Conservation (phyloP, 1,140 invertebrate species). For the Ectropis grisescens region DNA sequence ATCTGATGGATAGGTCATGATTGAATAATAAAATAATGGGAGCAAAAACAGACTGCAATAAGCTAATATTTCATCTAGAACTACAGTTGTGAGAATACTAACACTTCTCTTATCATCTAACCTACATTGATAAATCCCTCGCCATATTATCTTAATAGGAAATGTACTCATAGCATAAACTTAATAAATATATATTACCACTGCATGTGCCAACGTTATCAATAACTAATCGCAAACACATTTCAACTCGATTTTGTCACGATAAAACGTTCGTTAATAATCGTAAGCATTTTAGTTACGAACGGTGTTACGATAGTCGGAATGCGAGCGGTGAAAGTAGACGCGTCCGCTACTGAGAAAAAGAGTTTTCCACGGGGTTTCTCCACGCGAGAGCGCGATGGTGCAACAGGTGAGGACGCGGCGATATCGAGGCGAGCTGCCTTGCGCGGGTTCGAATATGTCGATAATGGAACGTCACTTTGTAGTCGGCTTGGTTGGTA, state of each 20-base stretch:
- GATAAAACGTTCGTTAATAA: conserved; percentile 30
- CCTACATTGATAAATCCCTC: not conserved
- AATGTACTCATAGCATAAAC: not conserved
- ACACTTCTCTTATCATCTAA: too few species aligned
- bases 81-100: too few species aligned
- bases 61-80: too few species aligned
- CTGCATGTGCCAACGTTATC: conserved; percentile 13
- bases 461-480: too few species aligned
- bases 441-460: too few species aligned
- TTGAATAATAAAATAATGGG: too few species aligned
- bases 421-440: conserved; percentile 1
- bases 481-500: too few species aligned
- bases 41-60: too few species aligned
- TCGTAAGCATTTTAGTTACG: too few species aligned
- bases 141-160: not conserved
- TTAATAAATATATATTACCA: conserved; percentile 6
- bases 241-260: conserved; percentile 19
- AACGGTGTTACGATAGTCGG: too few species aligned
- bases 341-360: conserved; percentile 57
- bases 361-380: conserved; percentile 64
- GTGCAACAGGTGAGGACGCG: conserved; percentile 41
- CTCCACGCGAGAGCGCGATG: conserved; percentile 37
- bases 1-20: too few species aligned
- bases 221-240: conserved; percentile 14
- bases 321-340: conserved; percentile 64